Percentiles rank a stretch among this genome's conserved stretches.
Evolutionary conservation across 2,113 vertebrate species (phyloP).

Genomic region (Protobothrops mucrosquamatus): DNA sequence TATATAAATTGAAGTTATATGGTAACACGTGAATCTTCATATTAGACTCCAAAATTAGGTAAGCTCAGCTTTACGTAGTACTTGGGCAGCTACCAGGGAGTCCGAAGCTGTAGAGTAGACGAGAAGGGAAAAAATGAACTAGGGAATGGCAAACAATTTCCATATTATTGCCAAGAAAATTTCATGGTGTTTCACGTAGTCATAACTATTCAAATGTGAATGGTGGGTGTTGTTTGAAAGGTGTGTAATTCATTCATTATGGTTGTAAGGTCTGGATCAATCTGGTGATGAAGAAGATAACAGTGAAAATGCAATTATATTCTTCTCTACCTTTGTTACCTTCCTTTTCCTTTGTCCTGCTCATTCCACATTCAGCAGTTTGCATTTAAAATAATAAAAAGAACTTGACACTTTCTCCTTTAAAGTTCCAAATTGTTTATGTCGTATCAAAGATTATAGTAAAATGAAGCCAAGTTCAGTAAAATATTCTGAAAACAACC

Average conservation of each 20-base stretch:
- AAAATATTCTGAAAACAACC: neutral
- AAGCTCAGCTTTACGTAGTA: neutral
- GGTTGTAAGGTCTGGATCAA: neutral
- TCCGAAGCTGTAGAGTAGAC: neutral
- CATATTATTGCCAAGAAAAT: neutral
- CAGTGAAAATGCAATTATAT: neutral
- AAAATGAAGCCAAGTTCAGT: neutral
- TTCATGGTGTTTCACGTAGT: neutral
- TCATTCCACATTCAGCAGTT: neutral
- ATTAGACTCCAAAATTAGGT: neutral
- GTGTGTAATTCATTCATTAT: neutral
- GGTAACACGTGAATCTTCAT: neutral
- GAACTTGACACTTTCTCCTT: neutral
- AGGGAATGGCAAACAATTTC: neutral
- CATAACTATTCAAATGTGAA: neutral
- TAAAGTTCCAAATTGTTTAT: neutral
- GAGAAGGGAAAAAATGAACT: neutral
- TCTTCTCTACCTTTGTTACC: neutral
- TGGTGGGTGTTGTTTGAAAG: neutral
- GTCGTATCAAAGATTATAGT: neutral
- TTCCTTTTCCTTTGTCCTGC: neutral
- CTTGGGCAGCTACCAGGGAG: neutral
- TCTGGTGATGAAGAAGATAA: neutral
- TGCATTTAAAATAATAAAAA: neutral
- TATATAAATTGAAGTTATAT: neutral